Conservation (phyloP, 1,140 invertebrate species). For the Solen grandis region DNA sequence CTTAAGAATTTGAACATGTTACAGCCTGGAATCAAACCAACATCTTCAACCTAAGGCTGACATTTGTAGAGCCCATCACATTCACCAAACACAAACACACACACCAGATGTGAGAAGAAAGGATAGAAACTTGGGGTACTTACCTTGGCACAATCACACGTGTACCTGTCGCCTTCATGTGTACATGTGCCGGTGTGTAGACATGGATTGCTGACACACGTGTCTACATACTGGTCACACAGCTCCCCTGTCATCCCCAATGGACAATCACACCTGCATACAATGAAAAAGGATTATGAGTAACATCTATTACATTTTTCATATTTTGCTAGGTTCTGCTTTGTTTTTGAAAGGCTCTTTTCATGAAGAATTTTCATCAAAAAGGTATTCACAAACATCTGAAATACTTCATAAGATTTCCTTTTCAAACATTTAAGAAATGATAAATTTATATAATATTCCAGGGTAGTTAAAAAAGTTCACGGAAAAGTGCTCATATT, state of each 20-base stretch:
- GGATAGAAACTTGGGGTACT: too few species aligned
- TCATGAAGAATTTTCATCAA: neutral
- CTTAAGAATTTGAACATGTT: too few species aligned
- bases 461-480: too few species aligned
- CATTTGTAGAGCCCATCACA: too few species aligned
- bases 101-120: too few species aligned
- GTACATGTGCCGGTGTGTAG: constrained; percentile 38
- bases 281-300: neutral
- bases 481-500: too few species aligned
- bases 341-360: neutral
- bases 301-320: neutral
- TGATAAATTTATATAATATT: neutral
- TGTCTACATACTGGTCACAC: constrained; percentile 15
- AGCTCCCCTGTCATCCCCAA: constrained; percentile 11
- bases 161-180: constrained; percentile 49
- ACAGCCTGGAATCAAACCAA: too few species aligned
- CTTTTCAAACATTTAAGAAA: neutral
- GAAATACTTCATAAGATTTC: neutral
- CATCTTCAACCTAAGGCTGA: too few species aligned
- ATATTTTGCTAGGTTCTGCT: neutral
- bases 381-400: neutral
- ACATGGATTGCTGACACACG: constrained; percentile 46
- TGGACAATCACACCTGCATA: constrained; percentile 46
- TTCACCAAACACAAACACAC: too few species aligned
- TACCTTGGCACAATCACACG: constrained; percentile 48